A percentile compares a stretch with the other conserved stretches of the same genome.
phyloP scores from a whole-genome alignment of 2,888 invertebrate genomes.

The Tigriopus californicus region DNA sequence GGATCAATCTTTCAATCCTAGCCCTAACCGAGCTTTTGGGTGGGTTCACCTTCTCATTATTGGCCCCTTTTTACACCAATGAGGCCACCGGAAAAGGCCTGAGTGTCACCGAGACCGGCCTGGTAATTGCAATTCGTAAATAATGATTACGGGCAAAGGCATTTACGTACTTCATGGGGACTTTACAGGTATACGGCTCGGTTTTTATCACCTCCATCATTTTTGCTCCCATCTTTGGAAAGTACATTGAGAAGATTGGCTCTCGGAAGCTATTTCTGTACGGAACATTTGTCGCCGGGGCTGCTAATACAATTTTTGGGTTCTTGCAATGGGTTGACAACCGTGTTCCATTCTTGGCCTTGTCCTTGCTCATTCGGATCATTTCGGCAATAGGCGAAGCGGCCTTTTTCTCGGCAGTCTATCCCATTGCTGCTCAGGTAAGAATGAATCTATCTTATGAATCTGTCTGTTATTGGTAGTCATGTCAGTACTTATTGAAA shows the following conservation, averaged over 20 bases:
- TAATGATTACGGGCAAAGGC: background rate
- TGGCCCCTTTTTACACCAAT: conserved; percentile 8
- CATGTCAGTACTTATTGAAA: too few relatives aligned
- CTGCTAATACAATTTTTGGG: conserved; percentile 33
- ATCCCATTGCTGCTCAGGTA: conserved; percentile 22
- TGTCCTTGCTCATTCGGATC: conserved; percentile 31
- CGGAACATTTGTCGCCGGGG: conserved; percentile 31
- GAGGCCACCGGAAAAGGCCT: conserved; percentile 8
- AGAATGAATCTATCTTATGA: too few relatives aligned
- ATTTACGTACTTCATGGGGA: background rate
- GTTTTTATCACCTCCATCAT: conserved; percentile 16
- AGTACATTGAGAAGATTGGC: conserved; percentile 27
- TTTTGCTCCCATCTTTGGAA: conserved; percentile 20
- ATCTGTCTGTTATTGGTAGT: too few relatives aligned
- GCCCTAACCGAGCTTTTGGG: conserved; percentile 1
- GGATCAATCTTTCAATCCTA: background rate
- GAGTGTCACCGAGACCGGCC: background rate
- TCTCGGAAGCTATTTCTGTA: conserved; percentile 30
- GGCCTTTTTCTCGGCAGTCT: conserved; percentile 20
- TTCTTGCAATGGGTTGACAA: conserved; percentile 23
- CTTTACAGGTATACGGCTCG: conserved; percentile 2
- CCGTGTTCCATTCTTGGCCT: conserved; percentile 26
- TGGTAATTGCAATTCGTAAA: background rate
- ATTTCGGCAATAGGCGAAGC: conserved; percentile 31
- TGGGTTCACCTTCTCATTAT: conserved; percentile 5